Conservation (phyloP, 2,888 invertebrate genomes). For the Apocheima hispidaria region DNA sequence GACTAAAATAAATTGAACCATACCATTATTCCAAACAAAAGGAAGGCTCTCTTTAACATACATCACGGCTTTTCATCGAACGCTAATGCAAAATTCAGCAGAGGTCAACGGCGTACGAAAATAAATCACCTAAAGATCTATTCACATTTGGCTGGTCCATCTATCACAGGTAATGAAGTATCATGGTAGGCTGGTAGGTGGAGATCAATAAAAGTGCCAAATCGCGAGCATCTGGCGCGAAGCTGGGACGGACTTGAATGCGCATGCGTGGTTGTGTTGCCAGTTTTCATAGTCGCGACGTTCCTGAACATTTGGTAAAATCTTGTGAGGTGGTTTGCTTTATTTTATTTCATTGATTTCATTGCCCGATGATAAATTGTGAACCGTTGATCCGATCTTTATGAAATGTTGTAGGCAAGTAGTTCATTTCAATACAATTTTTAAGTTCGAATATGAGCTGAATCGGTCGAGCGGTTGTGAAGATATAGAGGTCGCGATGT, state of each 20-base stretch:
- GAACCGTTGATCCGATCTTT: too few relatives aligned
- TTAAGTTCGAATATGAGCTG: too few relatives aligned
- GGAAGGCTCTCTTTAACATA: neutral
- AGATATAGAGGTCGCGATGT: too few relatives aligned
- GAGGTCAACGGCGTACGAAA: slow-evolving; percentile 30
- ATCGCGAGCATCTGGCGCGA: slow-evolving; percentile 75
- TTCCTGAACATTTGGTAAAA: slow-evolving; percentile 3
- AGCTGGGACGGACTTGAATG: slow-evolving; percentile 52
- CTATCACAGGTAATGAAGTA: slow-evolving; percentile 62
- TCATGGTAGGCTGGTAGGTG: slow-evolving; percentile 48
- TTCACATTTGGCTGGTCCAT: slow-evolving; percentile 48
- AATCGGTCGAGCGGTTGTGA: too few relatives aligned
- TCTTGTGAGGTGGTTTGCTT: too few relatives aligned
- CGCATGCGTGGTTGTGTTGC: slow-evolving; percentile 75
- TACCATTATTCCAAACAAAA: neutral
- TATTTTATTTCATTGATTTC: neutral
- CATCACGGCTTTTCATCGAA: slow-evolving; percentile 4
- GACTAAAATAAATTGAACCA: neutral
- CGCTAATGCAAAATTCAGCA: slow-evolving; percentile 24
- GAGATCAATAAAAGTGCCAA: slow-evolving; percentile 83
- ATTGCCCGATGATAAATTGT: too few relatives aligned
- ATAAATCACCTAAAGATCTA: slow-evolving; percentile 37
- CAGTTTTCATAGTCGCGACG: slow-evolving; percentile 28
- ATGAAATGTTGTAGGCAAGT: too few relatives aligned
- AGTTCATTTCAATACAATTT: too few relatives aligned